Percentiles rank a stretch among this genome's conserved stretches.
Evolutionary conservation across 1,140 invertebrate species (phyloP).

Genomic region (Stegodyphus mimosarum): DNA sequence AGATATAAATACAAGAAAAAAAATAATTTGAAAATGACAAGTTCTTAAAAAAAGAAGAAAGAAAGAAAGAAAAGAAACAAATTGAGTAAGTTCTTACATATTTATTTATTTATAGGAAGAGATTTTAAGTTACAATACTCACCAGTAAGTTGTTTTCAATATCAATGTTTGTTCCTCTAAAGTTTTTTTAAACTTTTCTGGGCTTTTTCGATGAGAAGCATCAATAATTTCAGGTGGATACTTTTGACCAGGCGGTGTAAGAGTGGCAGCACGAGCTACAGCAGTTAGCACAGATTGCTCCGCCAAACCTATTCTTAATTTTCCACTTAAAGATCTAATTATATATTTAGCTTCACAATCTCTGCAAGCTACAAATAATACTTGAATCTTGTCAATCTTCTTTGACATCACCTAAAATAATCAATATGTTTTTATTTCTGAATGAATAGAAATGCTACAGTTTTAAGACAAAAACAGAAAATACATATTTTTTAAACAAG

Average conservation of each 20-base stretch:
- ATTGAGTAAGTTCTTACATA: no score
- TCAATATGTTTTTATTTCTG: no score
- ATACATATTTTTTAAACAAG: no score
- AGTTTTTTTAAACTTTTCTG: constrained; percentile 83
- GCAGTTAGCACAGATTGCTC: constrained; percentile 94
- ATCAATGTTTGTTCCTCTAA: constrained; percentile 82
- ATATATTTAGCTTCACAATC: constrained; percentile 91
- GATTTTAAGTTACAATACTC: constrained; percentile 65
- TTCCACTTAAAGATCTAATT: constrained; percentile 91
- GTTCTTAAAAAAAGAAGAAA: no score
- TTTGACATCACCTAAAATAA: constrained; percentile 77
- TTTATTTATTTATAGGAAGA: background rate
- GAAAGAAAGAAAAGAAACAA: no score
- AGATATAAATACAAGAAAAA: no score
- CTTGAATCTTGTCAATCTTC: constrained; percentile 93
- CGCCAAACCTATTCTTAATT: constrained; percentile 94
- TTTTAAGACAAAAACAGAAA: no score
- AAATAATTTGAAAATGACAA: no score
- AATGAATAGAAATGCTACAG: no score
- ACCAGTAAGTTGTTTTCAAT: constrained; percentile 95
- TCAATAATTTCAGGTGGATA: constrained; percentile 77
- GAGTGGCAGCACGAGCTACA: constrained; percentile 83
- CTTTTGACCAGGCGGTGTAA: constrained; percentile 77
- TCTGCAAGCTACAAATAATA: constrained; percentile 91
- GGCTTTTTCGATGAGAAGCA: constrained; percentile 73